A percentile compares a stretch with the other conserved stretches of the same genome.
Conservation (phyloP, 37 sponge, comb jelly and placozoan species). For the Tethya wilhelma region DNA sequence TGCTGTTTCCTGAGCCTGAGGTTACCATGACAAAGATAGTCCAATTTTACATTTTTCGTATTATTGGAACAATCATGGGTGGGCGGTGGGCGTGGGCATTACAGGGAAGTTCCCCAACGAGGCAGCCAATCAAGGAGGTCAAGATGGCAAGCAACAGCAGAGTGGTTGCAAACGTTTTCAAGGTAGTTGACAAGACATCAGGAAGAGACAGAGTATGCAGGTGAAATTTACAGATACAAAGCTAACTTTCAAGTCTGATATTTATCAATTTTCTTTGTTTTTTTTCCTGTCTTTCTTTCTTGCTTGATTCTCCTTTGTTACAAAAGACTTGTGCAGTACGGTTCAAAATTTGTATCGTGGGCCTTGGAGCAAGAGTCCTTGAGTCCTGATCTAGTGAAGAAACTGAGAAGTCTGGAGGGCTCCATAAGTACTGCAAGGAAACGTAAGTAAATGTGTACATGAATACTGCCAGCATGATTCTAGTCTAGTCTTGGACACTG, state of each 20-base stretch:
- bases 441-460: constrained; percentile 38
- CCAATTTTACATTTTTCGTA: not conserved
- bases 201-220: constrained; percentile 81
- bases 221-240: not conserved
- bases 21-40: not conserved
- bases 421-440: constrained; percentile 78
- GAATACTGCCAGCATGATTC: no score
- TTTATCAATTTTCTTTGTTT: not conserved
- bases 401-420: constrained; percentile 45
- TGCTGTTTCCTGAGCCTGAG: no score
- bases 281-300: not conserved
- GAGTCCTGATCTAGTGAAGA: constrained; percentile 32
- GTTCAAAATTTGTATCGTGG: constrained; percentile 62
- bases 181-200: constrained; percentile 56
- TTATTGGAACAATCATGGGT: not conserved
- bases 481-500: no score
- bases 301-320: no score
- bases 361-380: constrained; percentile 22
- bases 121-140: not conserved
- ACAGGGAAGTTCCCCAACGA: not conserved
- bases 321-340: constrained; percentile 79
- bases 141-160: not conserved
- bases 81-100: not conserved
- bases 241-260: not conserved
- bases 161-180: constrained; percentile 29